These are phyloP conservation scores for Psittacula echo DNA, from an alignment of 2,797 vertebrate genomes.

Conservation along the genomic window DNA sequence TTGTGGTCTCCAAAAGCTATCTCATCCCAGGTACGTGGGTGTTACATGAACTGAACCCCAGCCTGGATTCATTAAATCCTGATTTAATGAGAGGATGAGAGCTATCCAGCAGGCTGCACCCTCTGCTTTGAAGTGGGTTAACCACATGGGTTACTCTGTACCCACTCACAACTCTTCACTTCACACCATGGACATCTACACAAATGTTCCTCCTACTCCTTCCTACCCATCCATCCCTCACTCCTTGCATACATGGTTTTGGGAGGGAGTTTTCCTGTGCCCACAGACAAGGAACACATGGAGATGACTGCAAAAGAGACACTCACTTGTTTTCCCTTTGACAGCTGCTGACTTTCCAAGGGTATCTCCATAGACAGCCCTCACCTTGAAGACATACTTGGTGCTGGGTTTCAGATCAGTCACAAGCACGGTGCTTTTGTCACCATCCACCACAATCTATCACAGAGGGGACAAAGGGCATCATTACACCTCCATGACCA, in stretches of 20 bases:
- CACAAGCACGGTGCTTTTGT: conserved; percentile 77
- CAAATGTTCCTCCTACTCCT: background rate
- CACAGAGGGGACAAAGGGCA: background rate
- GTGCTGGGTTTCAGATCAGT: conserved; percentile 82
- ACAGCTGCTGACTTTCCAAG: conserved; percentile 78
- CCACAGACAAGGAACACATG: background rate
- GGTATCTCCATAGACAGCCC: conserved; percentile 81
- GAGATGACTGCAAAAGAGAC: background rate
- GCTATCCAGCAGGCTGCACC: background rate
- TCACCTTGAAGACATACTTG: conserved; percentile 81
- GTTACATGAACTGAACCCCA: background rate
- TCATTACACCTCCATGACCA: background rate
- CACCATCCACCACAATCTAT: conserved; percentile 84
- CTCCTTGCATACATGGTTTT: fast-evolving
- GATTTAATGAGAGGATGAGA: background rate
- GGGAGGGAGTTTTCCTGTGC: background rate
- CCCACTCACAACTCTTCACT: background rate
- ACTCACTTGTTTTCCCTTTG: conserved; percentile 83
- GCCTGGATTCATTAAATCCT: fast-evolving
- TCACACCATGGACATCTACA: background rate
- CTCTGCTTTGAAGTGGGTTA: background rate
- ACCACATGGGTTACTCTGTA: background rate
- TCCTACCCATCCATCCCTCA: background rate
- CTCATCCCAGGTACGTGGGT: background rate
- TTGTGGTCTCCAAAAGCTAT: background rate